Percentiles rank a stretch among this genome's conserved stretches.
These are phyloP conservation scores for Leptonema lineaticorne DNA, from an alignment of 1,140 invertebrate species.

Conservation along the genomic window DNA sequence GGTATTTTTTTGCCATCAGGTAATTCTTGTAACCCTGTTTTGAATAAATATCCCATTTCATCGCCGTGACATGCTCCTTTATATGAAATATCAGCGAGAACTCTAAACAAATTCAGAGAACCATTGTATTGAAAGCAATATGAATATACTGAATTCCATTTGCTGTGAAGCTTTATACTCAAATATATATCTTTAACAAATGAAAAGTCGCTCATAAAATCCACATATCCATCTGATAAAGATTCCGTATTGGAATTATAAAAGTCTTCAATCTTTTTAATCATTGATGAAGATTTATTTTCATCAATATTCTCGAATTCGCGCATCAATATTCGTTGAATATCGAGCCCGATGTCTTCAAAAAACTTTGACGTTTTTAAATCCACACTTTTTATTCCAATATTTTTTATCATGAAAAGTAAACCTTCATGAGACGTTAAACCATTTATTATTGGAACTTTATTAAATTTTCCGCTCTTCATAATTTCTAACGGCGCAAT, in stretches of 20 bases:
- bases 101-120: constrained; percentile 46
- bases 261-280: constrained; percentile 35
- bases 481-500: constrained; percentile 34
- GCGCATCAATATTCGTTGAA: not conserved
- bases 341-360: not conserved
- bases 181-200: constrained; percentile 25
- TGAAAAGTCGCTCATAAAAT: constrained; percentile 26
- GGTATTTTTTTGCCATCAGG: constrained; percentile 33
- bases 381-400: constrained; percentile 6
- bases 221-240: constrained; percentile 19
- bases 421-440: constrained; percentile 40
- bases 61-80: constrained; percentile 51
- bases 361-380: not conserved
- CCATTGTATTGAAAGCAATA: constrained; percentile 49
- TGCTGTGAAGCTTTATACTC: constrained; percentile 5
- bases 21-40: constrained; percentile 44
- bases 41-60: constrained; percentile 51
- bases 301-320: not conserved
- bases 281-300: not conserved
- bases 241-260: constrained; percentile 19
- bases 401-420: constrained; percentile 27
- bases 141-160: constrained; percentile 32
- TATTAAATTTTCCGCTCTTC: constrained; percentile 35
- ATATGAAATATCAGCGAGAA: constrained; percentile 46
- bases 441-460: constrained; percentile 40